Base-by-base conservation (phyloP, 2,888 invertebrate genomes). In the Ceratothoa steindachneri region DNA sequence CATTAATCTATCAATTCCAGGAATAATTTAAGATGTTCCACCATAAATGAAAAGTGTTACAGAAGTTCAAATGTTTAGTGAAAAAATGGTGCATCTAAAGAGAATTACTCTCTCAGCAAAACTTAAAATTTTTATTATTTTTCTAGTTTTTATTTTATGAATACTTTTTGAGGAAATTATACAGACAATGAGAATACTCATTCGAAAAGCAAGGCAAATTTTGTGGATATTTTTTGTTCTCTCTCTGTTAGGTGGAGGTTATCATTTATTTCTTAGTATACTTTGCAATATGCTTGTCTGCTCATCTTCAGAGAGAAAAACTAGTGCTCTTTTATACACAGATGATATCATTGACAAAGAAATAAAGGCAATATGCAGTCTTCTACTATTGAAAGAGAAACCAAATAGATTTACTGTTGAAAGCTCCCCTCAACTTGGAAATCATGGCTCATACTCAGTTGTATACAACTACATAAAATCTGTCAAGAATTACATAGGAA, bases 401-500 rank as follows among this genome's bases (percentile, higher is more conserved):
- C 12, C 12, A 24, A 60, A 12, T 24, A n/a, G 24, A 22, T 55
- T 15, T 60, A 7, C 60, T 60, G 1, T 24, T 24, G 1, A 2
- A 2, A 30, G 30, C 9, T 76, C 77, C 7, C 77, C 77, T 5
- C 80, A 76, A 41, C 51, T 73, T 22, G 76, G 74, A 3, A 31
- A 71, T 2, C 9, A 30, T 22, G 74, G 80, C 0, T 75, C 77
- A 82, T 95, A 90, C 84, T 93, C 93, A 93, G 93, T 94, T 81
- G 86, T 94, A 77, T 91, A 93, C 85, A 94, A 95, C 86, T 94
- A 91, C 83, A 88, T 93, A 80, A 88, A 88, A 60, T 91, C 93
- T 30, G 22, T 52, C 22, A 70, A 69, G 22, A 52, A 52, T 55
- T 80, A 90, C 71, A 87, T 86, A 83, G 93, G 93, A 85, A 91